Percentiles rank a stretch among this genome's conserved stretches.
Evolutionary conservation across 2,113 vertebrate genomes (phyloP).

Genomic region (Sprattus sprattus): DNA sequence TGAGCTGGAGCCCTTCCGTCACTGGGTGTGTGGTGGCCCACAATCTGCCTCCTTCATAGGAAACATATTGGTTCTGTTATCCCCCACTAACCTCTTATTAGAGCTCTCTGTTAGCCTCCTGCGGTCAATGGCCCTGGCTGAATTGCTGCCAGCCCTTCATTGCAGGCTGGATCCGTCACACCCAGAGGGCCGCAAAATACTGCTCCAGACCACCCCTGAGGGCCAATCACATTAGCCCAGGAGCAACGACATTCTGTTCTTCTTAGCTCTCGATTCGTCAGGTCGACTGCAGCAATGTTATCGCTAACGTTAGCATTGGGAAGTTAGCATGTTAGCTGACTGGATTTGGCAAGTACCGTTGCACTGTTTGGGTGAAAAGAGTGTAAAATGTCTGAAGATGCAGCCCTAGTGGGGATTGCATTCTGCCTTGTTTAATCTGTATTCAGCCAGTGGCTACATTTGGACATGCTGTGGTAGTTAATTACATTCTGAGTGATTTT

Average conservation of each 20-base stretch:
- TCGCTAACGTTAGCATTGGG: background rate
- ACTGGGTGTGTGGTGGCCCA: conserved; percentile 5
- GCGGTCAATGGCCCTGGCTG: conserved; percentile 23
- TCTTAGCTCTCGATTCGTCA: background rate
- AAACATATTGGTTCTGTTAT: conserved; percentile 40
- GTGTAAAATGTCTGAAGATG: background rate
- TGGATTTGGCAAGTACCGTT: background rate
- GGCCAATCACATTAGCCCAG: conserved; percentile 15
- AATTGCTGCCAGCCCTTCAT: conserved; percentile 8
- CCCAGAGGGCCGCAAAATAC: background rate
- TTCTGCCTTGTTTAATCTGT: background rate
- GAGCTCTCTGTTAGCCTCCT: conserved; percentile 20
- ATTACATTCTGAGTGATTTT: conserved; percentile 17
- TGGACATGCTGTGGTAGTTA: conserved; percentile 4
- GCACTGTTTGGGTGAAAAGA: background rate
- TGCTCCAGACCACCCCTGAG: background rate
- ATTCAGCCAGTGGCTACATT: background rate
- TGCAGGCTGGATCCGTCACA: background rate
- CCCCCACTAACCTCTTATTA: conserved; percentile 37
- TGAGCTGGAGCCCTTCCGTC: conserved; percentile 7
- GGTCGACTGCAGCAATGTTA: background rate
- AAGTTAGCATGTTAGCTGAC: background rate
- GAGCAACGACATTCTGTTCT: conserved; percentile 5
- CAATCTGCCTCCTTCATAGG: conserved; percentile 22
- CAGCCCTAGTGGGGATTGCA: background rate